These are phyloP conservation scores for Datnioides undecimradiatus DNA, from an alignment of 2,113 vertebrate genomes.

Conservation along the genomic window DNA sequence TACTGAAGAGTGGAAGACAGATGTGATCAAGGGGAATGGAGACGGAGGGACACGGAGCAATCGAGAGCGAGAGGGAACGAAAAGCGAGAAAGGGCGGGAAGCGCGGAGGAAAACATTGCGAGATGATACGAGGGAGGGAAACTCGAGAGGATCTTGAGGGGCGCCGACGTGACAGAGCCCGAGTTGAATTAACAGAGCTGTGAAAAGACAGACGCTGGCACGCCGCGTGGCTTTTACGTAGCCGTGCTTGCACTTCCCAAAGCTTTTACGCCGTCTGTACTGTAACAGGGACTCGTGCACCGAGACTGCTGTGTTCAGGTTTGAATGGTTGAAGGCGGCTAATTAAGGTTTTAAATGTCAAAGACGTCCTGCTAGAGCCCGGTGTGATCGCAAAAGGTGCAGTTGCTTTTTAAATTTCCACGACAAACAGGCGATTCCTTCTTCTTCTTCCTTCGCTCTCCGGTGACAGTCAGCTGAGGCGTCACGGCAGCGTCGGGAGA, in stretches of 20 bases:
- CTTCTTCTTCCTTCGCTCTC: neutral
- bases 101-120: slow-evolving; percentile 25
- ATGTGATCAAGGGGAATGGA: slow-evolving; percentile 68
- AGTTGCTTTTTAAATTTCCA: neutral
- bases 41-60: slow-evolving; percentile 51
- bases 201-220: slow-evolving; percentile 18
- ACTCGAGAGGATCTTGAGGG: slow-evolving; percentile 28
- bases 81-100: slow-evolving; percentile 23
- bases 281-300: neutral
- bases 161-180: neutral
- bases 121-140: slow-evolving; percentile 13
- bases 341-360: slow-evolving; percentile 11
- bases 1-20: slow-evolving; percentile 61
- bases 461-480: neutral
- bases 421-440: slow-evolving; percentile 1
- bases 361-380: neutral
- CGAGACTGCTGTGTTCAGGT: neutral
- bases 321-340: neutral
- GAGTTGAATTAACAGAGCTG: slow-evolving; percentile 4
- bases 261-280: neutral
- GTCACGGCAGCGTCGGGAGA: too few relatives aligned
- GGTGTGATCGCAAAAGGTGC: neutral
- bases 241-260: neutral
- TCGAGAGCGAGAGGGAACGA: slow-evolving; percentile 31
- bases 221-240: neutral